Conservation (phyloP, 2,113 vertebrate genomes). For the Nothobranchius kuhntae region DNA sequence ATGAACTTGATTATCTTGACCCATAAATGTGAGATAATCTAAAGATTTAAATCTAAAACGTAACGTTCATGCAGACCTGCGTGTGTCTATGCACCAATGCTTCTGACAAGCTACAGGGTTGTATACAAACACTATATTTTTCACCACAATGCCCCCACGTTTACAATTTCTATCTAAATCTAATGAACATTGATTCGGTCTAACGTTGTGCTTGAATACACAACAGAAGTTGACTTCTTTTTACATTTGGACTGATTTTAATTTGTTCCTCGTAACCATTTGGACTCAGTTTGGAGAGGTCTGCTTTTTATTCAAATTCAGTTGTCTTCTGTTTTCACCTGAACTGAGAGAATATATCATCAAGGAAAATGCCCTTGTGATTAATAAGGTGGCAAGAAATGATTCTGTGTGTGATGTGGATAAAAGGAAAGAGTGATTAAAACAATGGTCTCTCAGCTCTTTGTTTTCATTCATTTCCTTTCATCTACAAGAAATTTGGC, state of each 20-base stretch:
- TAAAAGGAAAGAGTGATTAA: too few species aligned
- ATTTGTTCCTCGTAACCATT: slow-evolving; percentile 7
- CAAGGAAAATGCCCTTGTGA: neutral
- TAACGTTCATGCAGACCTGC: slow-evolving; percentile 79
- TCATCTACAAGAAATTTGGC: slow-evolving; percentile 60
- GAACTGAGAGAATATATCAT: slow-evolving; percentile 15
- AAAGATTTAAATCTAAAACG: slow-evolving; percentile 65
- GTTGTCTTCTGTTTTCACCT: slow-evolving; percentile 14
- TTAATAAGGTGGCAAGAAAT: too few species aligned
- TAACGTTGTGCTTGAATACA: slow-evolving; percentile 73
- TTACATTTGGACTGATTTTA: slow-evolving; percentile 45
- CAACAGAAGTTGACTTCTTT: slow-evolving; percentile 53
- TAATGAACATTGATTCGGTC: slow-evolving; percentile 57
- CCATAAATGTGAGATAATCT: slow-evolving; percentile 59
- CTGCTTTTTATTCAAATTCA: neutral
- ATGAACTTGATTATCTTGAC: slow-evolving; percentile 45
- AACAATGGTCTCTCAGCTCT: neutral
- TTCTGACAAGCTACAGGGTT: slow-evolving; percentile 72
- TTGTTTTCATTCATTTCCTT: slow-evolving; percentile 15
- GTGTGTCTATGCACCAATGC: slow-evolving; percentile 70
- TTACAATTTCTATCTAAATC: slow-evolving; percentile 57
- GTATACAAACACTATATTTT: slow-evolving; percentile 61
- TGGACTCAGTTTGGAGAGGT: neutral
- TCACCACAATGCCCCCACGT: slow-evolving; percentile 57
- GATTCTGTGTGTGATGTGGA: neutral